Conservation (phyloP, 2,888 invertebrate genomes). For the Acleris cristana region DNA sequence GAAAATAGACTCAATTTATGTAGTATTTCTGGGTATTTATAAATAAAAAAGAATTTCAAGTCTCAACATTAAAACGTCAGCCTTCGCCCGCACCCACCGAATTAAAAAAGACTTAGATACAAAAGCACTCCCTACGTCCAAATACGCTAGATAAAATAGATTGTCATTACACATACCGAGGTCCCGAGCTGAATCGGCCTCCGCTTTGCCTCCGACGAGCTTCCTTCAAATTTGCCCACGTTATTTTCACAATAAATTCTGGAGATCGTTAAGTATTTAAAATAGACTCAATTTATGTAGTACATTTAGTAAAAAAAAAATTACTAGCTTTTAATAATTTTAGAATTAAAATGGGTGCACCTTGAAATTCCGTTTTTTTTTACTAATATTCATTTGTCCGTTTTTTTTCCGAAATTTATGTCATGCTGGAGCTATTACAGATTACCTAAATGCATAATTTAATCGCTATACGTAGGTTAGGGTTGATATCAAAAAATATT, state of each 20-base stretch:
- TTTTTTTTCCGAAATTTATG: too few species aligned
- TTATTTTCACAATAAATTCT: slow-evolving; percentile 11
- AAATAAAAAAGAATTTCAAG: slow-evolving; percentile 40
- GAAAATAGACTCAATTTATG: not conserved
- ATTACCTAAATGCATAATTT: too few species aligned
- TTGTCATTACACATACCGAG: not conserved
- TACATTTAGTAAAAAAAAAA: too few species aligned
- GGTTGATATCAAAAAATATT: too few species aligned
- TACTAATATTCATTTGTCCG: too few species aligned
- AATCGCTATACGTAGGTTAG: too few species aligned
- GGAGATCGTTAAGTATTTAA: not conserved
- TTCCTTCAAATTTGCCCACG: not conserved
- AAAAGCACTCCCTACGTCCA: not conserved
- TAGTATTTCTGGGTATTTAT: not conserved
- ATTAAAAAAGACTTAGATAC: slow-evolving; percentile 8
- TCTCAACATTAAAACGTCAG: slow-evolving; percentile 50
- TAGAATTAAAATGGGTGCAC: too few species aligned
- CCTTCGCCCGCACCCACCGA: slow-evolving; percentile 9
- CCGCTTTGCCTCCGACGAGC: slow-evolving; percentile 9
- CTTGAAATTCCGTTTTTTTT: too few species aligned
- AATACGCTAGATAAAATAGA: not conserved
- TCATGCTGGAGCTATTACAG: too few species aligned
- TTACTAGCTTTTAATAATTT: too few species aligned
- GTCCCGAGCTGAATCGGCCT: not conserved
- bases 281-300: not conserved